Percentiles rank a stretch among this genome's conserved stretches.
Conservation (phyloP, 2,888 invertebrate genomes). For the Pycnomerus fuliginosus region DNA sequence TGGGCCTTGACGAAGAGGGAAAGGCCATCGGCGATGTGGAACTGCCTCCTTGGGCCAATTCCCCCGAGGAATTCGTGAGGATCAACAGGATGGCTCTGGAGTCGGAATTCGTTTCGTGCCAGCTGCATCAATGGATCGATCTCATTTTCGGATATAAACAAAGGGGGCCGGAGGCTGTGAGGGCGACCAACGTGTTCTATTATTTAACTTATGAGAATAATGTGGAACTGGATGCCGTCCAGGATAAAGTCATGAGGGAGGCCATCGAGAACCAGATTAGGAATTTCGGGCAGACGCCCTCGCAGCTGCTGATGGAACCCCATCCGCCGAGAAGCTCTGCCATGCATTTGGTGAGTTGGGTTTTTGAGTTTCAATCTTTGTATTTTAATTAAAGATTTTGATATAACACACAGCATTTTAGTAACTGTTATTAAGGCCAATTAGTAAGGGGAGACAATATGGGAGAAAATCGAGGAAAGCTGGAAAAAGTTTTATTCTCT, state of each 20-base stretch:
- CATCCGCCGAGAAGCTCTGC: slow-evolving; percentile 96
- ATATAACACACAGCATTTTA: too few species aligned
- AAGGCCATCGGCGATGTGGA: slow-evolving; percentile 78
- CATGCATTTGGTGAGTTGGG: slow-evolving; percentile 76
- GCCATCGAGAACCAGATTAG: slow-evolving; percentile 96
- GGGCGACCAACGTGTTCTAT: slow-evolving; percentile 99
- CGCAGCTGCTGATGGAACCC: slow-evolving; percentile 95
- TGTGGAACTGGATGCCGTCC: slow-evolving; percentile 86
- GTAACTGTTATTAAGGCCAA: too few species aligned
- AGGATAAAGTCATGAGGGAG: slow-evolving; percentile 87
- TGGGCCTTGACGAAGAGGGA: slow-evolving; percentile 87
- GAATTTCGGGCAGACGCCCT: slow-evolving; percentile 98
- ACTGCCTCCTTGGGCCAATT: slow-evolving; percentile 95
- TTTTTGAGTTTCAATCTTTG: too few species aligned
- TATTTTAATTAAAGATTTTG: too few species aligned
- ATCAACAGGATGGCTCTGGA: slow-evolving; percentile 98
- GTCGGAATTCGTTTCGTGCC: slow-evolving; percentile 99
- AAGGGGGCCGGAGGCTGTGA: slow-evolving; percentile 94
- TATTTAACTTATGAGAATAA: slow-evolving; percentile 99
- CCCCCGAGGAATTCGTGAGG: slow-evolving; percentile 96
- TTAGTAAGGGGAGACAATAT: too few species aligned
- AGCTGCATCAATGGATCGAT: slow-evolving; percentile 99
- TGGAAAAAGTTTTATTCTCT: too few species aligned
- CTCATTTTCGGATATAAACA: slow-evolving; percentile 99
- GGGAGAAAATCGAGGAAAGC: too few species aligned